These are phyloP conservation scores for Euphydryas editha DNA, from an alignment of 2,888 invertebrate genomes.

Conservation along the genomic window DNA sequence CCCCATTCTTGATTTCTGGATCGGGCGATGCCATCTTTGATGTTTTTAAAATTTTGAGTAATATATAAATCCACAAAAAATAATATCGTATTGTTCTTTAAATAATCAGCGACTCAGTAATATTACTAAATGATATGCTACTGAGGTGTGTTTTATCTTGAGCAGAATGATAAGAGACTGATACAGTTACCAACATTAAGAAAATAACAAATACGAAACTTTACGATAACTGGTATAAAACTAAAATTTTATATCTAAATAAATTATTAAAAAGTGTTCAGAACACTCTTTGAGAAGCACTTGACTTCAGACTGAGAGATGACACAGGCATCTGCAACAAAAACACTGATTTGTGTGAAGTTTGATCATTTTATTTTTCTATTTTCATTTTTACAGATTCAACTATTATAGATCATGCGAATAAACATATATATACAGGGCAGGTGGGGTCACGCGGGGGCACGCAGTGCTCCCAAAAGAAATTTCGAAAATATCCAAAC, in stretches of 20 bases:
- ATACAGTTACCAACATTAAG: slow-evolving; percentile 58
- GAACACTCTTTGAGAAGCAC: slow-evolving; percentile 70
- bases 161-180: slow-evolving; percentile 79
- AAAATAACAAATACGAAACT: slow-evolving; percentile 40
- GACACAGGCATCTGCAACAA: slow-evolving; percentile 74
- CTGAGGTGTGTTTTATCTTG: slow-evolving; percentile 62
- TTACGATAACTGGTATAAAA: slow-evolving; percentile 41
- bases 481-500: too few species aligned
- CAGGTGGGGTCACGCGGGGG: not conserved
- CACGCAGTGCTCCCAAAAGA: too few species aligned
- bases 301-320: slow-evolving; percentile 60
- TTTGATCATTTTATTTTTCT: not conserved
- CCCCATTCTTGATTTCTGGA: slow-evolving; percentile 75
- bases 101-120: slow-evolving; percentile 51
- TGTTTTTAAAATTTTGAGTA: slow-evolving; percentile 29
- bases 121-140: slow-evolving; percentile 46
- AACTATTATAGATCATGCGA: too few species aligned
- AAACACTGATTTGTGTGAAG: slow-evolving; percentile 18
- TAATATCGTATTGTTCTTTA: not conserved
- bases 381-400: not conserved
- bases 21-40: slow-evolving; percentile 77
- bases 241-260: slow-evolving; percentile 41
- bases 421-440: not conserved
- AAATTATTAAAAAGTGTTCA: slow-evolving; percentile 52
- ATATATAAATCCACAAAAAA: slow-evolving; percentile 29